These are phyloP conservation scores for Thamnaconus septentrionalis DNA, from an alignment of 2,113 vertebrate genomes.

Conservation along the genomic window DNA sequence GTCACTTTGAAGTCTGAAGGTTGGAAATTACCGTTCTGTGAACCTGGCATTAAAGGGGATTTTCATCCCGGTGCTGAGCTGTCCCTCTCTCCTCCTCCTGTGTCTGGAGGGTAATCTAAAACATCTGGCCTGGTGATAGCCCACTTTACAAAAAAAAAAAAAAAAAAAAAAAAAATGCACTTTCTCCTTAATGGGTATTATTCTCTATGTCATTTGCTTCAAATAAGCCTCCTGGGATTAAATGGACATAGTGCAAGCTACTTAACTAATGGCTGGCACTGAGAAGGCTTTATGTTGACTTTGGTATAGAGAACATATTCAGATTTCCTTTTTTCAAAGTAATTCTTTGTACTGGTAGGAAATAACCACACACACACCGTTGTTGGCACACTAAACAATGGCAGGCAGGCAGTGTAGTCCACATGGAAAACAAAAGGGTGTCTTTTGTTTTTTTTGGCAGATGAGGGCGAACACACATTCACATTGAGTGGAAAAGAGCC, in stretches of 20 bases:
- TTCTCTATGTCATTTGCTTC: slow-evolving; percentile 13
- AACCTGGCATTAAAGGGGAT: slow-evolving; percentile 31
- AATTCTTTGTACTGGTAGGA: slow-evolving; percentile 10
- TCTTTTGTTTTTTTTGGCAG: slow-evolving; percentile 19
- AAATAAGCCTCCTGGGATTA: slow-evolving; percentile 24
- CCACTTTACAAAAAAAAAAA: slow-evolving; percentile 33
- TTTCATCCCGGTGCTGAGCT: slow-evolving; percentile 22
- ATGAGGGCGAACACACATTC: slow-evolving; percentile 33
- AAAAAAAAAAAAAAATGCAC: neutral
- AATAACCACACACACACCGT: slow-evolving; percentile 12
- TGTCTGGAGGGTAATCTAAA: slow-evolving; percentile 39
- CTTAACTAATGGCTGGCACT: slow-evolving; percentile 9
- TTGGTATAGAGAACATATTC: slow-evolving; percentile 2
- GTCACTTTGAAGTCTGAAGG: slow-evolving; percentile 40
- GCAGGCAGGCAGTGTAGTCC: slow-evolving; percentile 4
- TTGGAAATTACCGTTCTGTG: slow-evolving; percentile 33
- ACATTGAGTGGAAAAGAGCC: slow-evolving; percentile 20
- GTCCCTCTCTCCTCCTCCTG: neutral
- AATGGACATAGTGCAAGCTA: neutral
- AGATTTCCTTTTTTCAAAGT: neutral
- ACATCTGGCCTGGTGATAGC: slow-evolving; percentile 51
- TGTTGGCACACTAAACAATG: slow-evolving; percentile 23
- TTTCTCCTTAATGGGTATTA: slow-evolving; percentile 19
- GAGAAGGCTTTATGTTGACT: slow-evolving; percentile 3
- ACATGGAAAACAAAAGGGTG: slow-evolving; percentile 25